A percentile compares a stretch with the other conserved stretches of the same genome.
These are phyloP conservation scores for Neocrepidodera transversa DNA, from an alignment of 2,888 invertebrate genomes.

Conservation along the genomic window DNA sequence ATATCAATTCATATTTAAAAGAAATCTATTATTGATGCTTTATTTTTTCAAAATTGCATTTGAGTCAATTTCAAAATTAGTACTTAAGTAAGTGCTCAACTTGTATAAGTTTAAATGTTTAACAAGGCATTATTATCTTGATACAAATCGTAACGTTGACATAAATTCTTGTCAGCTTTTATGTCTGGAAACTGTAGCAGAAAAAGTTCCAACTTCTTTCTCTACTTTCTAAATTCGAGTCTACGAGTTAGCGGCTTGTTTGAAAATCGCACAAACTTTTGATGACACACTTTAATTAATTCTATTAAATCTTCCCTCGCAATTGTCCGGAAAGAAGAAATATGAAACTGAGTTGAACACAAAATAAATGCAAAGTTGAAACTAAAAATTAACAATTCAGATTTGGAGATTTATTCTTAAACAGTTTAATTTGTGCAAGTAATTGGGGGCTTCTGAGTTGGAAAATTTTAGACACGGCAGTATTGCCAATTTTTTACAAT, in stretches of 20 bases:
- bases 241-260: conserved; percentile 11
- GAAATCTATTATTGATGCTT: too few relatives aligned
- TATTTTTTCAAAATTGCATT: too few relatives aligned
- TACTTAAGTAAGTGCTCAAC: not conserved
- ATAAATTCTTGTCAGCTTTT: conserved; percentile 17
- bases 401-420: conserved; percentile 30
- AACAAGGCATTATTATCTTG: conserved; percentile 20
- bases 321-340: conserved; percentile 19
- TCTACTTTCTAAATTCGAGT: not conserved
- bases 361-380: conserved; percentile 27
- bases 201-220: conserved; percentile 1
- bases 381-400: conserved; percentile 36
- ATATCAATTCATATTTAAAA: too few relatives aligned
- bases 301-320: conserved; percentile 18
- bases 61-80: not conserved
- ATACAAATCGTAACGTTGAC: conserved; percentile 23
- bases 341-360: conserved; percentile 24
- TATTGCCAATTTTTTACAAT: too few relatives aligned
- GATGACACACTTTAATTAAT: conserved; percentile 26
- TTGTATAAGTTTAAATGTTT: conserved; percentile 15
- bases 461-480: not conserved
- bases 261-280: conserved; percentile 23
- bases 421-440: conserved; percentile 28
- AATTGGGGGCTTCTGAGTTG: conserved; percentile 23
- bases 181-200: conserved; percentile 6